A percentile compares a stretch with the other conserved stretches of the same genome.
Conservation (phyloP, 2,113 vertebrate genomes). For the Urocynchramus pylzowi region DNA sequence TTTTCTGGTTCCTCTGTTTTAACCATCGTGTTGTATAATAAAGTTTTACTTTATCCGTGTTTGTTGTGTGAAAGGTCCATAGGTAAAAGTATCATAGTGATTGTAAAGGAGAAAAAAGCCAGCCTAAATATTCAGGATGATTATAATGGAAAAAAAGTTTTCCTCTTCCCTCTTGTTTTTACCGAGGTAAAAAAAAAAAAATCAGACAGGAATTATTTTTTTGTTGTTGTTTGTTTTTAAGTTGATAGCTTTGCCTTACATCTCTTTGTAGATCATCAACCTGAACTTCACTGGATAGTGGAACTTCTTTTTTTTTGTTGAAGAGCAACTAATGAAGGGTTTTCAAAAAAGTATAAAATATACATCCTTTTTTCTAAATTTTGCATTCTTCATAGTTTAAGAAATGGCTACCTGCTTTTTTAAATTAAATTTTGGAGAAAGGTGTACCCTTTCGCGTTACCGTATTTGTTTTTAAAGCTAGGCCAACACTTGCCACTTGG, state of each 20-base stretch:
- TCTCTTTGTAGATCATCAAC: background rate
- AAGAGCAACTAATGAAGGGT: background rate
- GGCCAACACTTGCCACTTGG: background rate
- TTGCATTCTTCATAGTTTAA: background rate
- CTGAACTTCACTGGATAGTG: background rate
- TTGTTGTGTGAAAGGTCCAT: background rate
- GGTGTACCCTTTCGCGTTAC: rapidly evolving
- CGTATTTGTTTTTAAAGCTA: background rate
- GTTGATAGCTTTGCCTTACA: background rate
- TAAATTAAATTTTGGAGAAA: background rate
- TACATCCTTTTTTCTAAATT: background rate
- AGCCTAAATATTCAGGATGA: background rate
- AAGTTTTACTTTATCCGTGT: background rate
- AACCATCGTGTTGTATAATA: rapidly evolving
- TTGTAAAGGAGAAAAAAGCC: background rate
- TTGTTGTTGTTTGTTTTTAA: background rate
- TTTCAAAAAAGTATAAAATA: background rate
- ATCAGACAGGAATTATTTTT: background rate
- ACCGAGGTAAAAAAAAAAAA: background rate
- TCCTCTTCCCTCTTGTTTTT: background rate
- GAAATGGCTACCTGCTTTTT: background rate
- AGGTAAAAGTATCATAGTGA: background rate
- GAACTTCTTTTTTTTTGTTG: background rate
- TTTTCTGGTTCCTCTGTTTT: background rate
- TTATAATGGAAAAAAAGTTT: background rate